Evolutionary conservation across 2,888 invertebrate species (phyloP), one percentile per base, ranked within the genome.

Genomic region (Sarcophaga variegata): DNA sequence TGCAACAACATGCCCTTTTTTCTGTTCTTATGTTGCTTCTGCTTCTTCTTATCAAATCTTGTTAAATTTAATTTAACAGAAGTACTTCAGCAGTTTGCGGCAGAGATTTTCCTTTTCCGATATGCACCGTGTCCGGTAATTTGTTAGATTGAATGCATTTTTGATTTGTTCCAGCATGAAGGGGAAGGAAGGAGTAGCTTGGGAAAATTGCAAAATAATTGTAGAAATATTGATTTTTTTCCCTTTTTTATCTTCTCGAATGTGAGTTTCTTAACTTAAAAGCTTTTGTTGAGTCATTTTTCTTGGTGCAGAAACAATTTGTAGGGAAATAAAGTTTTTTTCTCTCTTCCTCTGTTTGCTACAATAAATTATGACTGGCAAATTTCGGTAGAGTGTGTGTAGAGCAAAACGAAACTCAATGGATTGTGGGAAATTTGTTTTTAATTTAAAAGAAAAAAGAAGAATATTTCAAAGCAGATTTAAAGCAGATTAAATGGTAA

Each of bases 131-230:
- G 17, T 27, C 22, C n/a, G 54, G 74, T 37, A 78, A 60, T 75
- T 54, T 70, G 71, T 59, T 20, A 25, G 22, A 66, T 60, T 81
- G 81, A 81, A 79, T 79, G 78, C n/a, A 76, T 76, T 76, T 87
- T 81, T 87, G 81, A 79, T 84, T 84, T 79, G 63, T 22, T 12
- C 17, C 14, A 12, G 3, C 54, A 17, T 4, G 12, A 14, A 17
- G 22, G 22, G 22, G 22, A 22, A 22, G 12, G 17, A 54, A 37
- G 37, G 37, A 37, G 8, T 37, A 37, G 54, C 54, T 17, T 54
- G 54, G 47, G 14, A 76, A 84, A 81, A 79, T 84, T 81, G 87
- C 75, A n/a, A 77, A 79, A 84, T 87, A 87, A 87, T 81, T 78
- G 81, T 62, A 69, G 67, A 87, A 84, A 79, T 84, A 82, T 84